A percentile compares a stretch with the other conserved stretches of the same genome.
Conservation (phyloP, 2,797 vertebrate genomes). For the Sebastes melanostomus region DNA sequence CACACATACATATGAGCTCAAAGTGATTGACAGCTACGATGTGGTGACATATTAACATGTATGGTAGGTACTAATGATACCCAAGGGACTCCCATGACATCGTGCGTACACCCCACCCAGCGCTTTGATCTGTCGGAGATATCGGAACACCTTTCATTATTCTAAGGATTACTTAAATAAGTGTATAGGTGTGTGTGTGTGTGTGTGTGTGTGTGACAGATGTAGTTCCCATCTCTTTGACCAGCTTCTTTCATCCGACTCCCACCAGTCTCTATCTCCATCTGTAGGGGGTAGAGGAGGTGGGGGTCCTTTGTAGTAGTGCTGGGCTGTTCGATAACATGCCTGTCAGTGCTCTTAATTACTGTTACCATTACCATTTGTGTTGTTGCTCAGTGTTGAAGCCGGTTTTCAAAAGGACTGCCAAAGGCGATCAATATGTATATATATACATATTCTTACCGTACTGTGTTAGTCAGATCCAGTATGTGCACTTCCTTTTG, state of each 20-base stretch:
- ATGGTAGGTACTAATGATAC: slow-evolving; percentile 62
- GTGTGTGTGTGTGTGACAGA: slow-evolving; percentile 33
- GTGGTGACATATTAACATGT: slow-evolving; percentile 51
- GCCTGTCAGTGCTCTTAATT: slow-evolving; percentile 55
- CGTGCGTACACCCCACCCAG: slow-evolving; percentile 15
- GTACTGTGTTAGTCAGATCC: background rate
- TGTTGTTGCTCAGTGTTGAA: background rate
- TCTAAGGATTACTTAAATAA: slow-evolving; percentile 2
- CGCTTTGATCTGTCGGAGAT: slow-evolving; percentile 64
- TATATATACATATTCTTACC: background rate
- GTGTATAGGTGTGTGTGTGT: background rate
- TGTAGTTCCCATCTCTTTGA: slow-evolving; percentile 53
- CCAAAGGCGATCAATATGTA: background rate
- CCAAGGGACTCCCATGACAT: slow-evolving; percentile 29
- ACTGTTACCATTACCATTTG: slow-evolving; percentile 11
- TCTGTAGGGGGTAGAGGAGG: background rate
- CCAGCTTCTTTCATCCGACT: slow-evolving; percentile 57
- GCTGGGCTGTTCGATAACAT: slow-evolving; percentile 50
- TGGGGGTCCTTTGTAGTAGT: slow-evolving; percentile 53
- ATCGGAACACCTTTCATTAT: slow-evolving; percentile 59
- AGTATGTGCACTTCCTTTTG: background rate
- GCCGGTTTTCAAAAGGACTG: background rate
- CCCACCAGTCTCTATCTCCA: slow-evolving; percentile 43
- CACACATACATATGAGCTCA: background rate
- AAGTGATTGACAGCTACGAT: slow-evolving; percentile 61